A percentile compares a stretch with the other conserved stretches of the same genome.
These are phyloP conservation scores for Indicator indicator DNA, from an alignment of 2,113 vertebrate genomes.

Conservation along the genomic window DNA sequence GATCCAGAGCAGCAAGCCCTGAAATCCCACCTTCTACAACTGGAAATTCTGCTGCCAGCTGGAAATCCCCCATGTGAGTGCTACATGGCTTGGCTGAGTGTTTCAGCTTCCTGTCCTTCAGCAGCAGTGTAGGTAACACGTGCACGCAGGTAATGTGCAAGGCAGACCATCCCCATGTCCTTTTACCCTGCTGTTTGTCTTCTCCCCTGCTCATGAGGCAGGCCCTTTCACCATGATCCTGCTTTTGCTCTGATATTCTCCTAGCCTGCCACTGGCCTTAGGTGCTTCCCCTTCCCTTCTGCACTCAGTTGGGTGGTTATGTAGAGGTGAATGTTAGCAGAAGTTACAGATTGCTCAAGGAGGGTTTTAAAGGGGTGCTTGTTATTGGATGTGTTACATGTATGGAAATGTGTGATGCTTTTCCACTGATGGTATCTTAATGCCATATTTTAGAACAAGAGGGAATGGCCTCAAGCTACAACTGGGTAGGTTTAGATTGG, in stretches of 20 bases:
- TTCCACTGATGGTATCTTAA: background rate
- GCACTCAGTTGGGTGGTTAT: background rate
- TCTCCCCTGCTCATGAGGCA: no score
- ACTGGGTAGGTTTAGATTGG: no score
- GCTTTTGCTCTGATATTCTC: background rate
- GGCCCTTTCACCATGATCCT: background rate
- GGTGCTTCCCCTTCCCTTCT: background rate
- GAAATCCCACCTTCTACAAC: background rate
- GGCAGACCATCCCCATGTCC: background rate
- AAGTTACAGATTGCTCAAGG: background rate
- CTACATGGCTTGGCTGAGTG: background rate
- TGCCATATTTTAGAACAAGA: no score
- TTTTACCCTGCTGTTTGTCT: background rate
- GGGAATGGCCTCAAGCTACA: no score
- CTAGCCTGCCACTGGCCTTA: background rate
- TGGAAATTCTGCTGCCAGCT: background rate
- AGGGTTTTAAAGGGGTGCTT: background rate
- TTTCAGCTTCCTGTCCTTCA: background rate
- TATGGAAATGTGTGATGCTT: background rate
- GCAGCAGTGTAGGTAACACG: background rate
- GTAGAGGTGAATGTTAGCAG: background rate
- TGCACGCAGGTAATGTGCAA: background rate
- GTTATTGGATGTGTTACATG: rapidly evolving
- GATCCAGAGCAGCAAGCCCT: rapidly evolving
- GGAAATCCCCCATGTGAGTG: background rate